Evolutionary conservation across 2,797 vertebrate genomes (phyloP).

Genomic region (Crocodylus rhombifer): DNA sequence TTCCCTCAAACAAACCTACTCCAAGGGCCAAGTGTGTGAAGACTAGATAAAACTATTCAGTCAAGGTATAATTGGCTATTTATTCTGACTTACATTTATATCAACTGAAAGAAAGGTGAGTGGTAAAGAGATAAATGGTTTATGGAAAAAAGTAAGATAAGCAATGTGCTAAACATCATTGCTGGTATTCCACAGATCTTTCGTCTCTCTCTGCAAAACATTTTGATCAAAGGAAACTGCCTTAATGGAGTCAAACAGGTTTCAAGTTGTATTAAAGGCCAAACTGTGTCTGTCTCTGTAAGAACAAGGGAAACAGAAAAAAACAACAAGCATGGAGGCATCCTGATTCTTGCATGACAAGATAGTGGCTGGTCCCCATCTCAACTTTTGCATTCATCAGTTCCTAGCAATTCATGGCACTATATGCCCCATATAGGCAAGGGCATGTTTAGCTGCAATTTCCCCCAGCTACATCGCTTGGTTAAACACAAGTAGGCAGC

Average conservation of each 20-base stretch:
- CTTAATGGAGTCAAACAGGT: neutral
- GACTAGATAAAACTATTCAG: conserved; percentile 33
- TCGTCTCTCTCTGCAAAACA: neutral
- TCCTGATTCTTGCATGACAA: neutral
- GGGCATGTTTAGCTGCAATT: neutral
- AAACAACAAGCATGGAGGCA: neutral
- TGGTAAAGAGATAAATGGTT: conserved; percentile 14
- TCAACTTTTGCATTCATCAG: fast-evolving
- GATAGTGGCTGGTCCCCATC: neutral
- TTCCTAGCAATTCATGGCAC: neutral
- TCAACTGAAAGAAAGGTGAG: conserved; percentile 23
- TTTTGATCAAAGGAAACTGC: conserved; percentile 11
- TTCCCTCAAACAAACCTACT: conserved; percentile 47
- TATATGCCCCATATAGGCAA: neutral
- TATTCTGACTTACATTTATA: conserved; percentile 52
- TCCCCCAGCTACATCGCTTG: neutral
- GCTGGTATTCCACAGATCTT: neutral
- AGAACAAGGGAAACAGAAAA: neutral
- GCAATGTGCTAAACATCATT: neutral
- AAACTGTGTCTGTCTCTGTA: neutral
- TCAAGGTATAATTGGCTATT: conserved; percentile 24
- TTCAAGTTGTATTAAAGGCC: neutral
- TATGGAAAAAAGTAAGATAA: conserved; percentile 27
- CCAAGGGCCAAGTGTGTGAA: conserved; percentile 7
- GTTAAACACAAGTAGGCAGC: neutral